Conservation (phyloP, 2,888 invertebrate species). For the Xanthostigma xanthostigma region DNA sequence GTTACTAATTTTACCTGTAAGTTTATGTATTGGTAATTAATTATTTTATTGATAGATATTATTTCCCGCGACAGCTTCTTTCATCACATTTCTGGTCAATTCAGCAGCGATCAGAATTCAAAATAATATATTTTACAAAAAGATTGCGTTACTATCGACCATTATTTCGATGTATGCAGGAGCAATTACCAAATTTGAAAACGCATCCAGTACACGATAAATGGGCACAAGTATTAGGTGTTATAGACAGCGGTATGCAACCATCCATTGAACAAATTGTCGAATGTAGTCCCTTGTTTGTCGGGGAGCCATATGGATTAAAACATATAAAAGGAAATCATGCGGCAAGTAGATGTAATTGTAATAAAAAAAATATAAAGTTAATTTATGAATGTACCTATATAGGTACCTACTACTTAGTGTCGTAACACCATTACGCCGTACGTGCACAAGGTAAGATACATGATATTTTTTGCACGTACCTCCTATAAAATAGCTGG, state of each 20-base stretch:
- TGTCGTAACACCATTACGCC: no score
- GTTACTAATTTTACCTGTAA: no score
- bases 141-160: slow-evolving; percentile 50
- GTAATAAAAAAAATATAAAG: no score
- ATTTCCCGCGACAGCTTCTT: slow-evolving; percentile 61
- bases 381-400: no score
- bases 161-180: slow-evolving; percentile 57
- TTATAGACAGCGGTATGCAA: slow-evolving; percentile 64
- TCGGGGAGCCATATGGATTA: slow-evolving; percentile 51
- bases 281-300: slow-evolving; percentile 51
- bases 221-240: slow-evolving; percentile 42
- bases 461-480: no score
- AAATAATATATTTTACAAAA: slow-evolving; percentile 42
- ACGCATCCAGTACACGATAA: slow-evolving; percentile 30
- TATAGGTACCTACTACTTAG: no score
- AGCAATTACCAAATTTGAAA: slow-evolving; percentile 38
- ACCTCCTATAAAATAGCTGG: no score
- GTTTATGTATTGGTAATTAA: no score
- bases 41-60: slow-evolving; percentile 37
- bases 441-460: no score
- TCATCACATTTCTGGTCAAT: slow-evolving; percentile 81
- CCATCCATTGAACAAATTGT: slow-evolving; percentile 50
- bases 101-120: slow-evolving; percentile 63
- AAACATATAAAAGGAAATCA: slow-evolving; percentile 48
- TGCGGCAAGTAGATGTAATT: slow-evolving; percentile 39